A percentile compares a stretch with the other conserved stretches of the same genome.
Conservation (phyloP, 2,113 vertebrate genomes). For the Syrmaticus mikado region DNA sequence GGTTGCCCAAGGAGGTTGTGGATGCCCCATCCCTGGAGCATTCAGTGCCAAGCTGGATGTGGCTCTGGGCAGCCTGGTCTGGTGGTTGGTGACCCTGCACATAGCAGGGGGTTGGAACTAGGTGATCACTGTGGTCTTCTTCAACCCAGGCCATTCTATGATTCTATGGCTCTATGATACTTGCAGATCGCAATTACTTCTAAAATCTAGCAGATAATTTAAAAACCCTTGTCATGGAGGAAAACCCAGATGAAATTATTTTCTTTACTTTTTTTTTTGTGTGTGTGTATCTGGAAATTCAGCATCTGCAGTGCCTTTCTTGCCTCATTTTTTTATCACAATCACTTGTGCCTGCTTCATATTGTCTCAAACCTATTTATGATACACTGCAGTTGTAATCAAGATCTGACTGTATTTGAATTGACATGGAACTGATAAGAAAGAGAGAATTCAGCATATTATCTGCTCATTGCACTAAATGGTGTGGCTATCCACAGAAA, state of each 20-base stretch:
- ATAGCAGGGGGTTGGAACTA: too few relatives aligned
- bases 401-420: not conserved
- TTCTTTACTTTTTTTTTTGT: not conserved
- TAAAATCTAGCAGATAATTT: not conserved
- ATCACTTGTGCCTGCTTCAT: not conserved
- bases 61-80: too few relatives aligned
- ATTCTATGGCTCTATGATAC: not conserved
- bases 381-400: not conserved
- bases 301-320: not conserved
- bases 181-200: not conserved
- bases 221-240: not conserved
- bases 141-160: too few relatives aligned
- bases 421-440: not conserved
- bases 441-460: not conserved
- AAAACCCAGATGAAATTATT: not conserved
- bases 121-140: too few relatives aligned
- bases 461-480: not conserved
- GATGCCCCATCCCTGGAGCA: too few relatives aligned
- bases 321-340: not conserved
- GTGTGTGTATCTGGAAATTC: not conserved
- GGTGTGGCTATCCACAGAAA: not conserved
- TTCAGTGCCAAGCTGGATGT: too few relatives aligned
- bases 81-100: too few relatives aligned
- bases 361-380: not conserved
- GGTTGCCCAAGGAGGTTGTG: too few relatives aligned